These are phyloP conservation scores for Ophonus ardosiacus DNA, from an alignment of 2,888 invertebrate species.

Conservation along the genomic window DNA sequence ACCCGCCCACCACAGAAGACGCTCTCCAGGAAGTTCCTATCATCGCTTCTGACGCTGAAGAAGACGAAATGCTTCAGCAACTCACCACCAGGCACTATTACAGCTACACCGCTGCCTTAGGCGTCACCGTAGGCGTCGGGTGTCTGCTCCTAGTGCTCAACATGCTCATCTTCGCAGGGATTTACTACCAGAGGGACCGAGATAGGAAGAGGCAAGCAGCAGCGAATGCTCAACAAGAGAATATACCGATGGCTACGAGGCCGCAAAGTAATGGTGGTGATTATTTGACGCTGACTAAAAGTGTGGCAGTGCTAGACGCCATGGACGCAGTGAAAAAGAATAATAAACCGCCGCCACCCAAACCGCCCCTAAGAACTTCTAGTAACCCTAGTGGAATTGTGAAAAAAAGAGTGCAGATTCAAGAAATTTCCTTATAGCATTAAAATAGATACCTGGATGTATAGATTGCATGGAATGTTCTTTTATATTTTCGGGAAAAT, in stretches of 20 bases:
- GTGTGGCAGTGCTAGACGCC: constrained; percentile 43
- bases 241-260: constrained; percentile 74
- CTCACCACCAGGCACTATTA: constrained; percentile 79
- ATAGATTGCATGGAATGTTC: not conserved
- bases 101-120: constrained; percentile 87
- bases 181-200: constrained; percentile 84
- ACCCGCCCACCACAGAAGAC: constrained; percentile 68
- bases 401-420: constrained; percentile 88
- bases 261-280: constrained; percentile 70
- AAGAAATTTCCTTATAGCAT: constrained; percentile 87
- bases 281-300: constrained; percentile 65
- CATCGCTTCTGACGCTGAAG: constrained; percentile 75
- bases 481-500: not conserved
- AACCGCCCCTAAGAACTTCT: constrained; percentile 71
- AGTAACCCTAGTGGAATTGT: constrained; percentile 78
- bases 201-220: constrained; percentile 72
- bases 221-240: constrained; percentile 72
- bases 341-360: constrained; percentile 74
- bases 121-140: constrained; percentile 87
- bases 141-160: constrained; percentile 85
- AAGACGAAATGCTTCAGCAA: constrained; percentile 77
- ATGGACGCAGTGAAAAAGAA: constrained; percentile 67
- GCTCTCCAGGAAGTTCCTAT: constrained; percentile 63
- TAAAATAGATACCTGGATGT: constrained; percentile 13
- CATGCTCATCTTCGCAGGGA: constrained; percentile 87